Evolutionary conservation across 2,113 vertebrate genomes (phyloP).

Genomic region (Nipponia nippon): DNA sequence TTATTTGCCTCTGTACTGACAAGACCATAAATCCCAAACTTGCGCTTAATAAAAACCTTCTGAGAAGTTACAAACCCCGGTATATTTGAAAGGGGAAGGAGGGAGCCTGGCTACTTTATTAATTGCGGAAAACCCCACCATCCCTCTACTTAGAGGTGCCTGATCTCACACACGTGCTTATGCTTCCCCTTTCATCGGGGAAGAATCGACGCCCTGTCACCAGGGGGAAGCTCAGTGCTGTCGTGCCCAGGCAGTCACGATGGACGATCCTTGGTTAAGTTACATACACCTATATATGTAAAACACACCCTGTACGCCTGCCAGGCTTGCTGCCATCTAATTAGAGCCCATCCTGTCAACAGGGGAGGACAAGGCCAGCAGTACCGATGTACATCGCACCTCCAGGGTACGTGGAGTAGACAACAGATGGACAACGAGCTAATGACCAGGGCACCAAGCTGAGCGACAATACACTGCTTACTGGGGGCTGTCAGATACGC

Average conservation of each 20-base stretch:
- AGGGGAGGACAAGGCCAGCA: background rate
- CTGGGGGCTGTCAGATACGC: fast-evolving
- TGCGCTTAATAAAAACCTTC: background rate
- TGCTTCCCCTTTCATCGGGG: background rate
- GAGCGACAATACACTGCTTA: background rate
- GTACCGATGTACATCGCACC: background rate
- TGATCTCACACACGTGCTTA: fast-evolving
- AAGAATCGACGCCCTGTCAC: fast-evolving
- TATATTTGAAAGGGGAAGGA: background rate
- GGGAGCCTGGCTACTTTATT: background rate
- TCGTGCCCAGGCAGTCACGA: background rate
- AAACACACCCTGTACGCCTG: background rate
- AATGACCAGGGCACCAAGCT: background rate
- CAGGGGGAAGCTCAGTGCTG: background rate
- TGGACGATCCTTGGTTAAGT: fast-evolving
- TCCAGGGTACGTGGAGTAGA: background rate
- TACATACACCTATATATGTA: background rate
- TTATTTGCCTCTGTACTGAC: background rate
- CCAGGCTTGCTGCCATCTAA: background rate
- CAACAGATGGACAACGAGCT: background rate
- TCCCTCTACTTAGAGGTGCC: background rate
- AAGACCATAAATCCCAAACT: background rate
- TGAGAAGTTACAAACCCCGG: fast-evolving
- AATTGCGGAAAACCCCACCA: background rate
- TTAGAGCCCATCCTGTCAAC: background rate